Conservation (phyloP, 2,888 invertebrate species). For the Nemoura dubitans region DNA sequence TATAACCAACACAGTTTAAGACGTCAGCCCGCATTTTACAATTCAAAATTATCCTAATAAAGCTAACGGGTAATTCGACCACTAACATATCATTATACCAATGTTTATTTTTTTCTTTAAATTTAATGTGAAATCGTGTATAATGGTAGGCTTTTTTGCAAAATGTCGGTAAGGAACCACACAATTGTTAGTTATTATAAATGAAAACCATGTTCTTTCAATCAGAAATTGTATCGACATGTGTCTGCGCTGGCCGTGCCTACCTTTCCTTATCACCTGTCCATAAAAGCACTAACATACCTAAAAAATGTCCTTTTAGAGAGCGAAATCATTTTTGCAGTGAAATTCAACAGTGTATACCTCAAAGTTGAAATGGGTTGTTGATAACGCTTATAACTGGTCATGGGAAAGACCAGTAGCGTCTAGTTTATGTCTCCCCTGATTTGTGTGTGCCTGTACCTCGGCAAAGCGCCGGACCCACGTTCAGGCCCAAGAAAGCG, state of each 20-base stretch:
- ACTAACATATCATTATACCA: neutral
- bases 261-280: neutral
- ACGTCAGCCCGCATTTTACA: neutral
- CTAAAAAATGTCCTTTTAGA: neutral
- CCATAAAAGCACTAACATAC: neutral
- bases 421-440: neutral
- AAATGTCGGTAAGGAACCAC: neutral
- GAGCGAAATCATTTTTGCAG: neutral
- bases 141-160: constrained; percentile 4
- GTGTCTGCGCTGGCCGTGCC: neutral
- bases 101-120: neutral
- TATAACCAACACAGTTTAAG: neutral
- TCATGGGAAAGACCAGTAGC: neutral
- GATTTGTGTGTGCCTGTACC: neutral
- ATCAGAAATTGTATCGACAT: neutral
- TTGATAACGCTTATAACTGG: neutral
- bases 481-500: neutral
- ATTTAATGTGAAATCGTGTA: neutral
- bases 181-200: neutral
- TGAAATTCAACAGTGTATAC: neutral
- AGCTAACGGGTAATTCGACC: neutral
- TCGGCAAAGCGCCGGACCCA: neutral
- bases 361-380: neutral
- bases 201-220: neutral
- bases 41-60: neutral